Conservation (phyloP, 2,888 invertebrate genomes). For the Tuberolachnus salignus region DNA sequence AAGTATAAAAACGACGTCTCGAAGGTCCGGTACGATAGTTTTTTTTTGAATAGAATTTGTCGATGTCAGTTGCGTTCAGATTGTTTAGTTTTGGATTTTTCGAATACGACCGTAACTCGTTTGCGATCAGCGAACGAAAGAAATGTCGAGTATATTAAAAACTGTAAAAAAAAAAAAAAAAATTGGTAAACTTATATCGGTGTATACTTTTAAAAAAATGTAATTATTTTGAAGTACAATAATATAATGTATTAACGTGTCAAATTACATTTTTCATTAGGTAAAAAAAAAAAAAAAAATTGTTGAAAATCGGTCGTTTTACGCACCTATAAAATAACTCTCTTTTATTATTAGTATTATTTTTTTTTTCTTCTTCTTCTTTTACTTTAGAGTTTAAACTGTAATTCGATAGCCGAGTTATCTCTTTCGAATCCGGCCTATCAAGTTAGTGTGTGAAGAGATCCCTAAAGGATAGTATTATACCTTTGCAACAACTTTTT, state of each 20-base stretch:
- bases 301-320: not conserved
- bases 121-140: no score
- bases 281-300: not conserved
- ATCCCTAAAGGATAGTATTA: slow-evolving; percentile 34
- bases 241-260: not conserved
- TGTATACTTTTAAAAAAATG: not conserved
- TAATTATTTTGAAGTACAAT: not conserved
- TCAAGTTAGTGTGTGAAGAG: slow-evolving; percentile 11
- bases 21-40: no score
- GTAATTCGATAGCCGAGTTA: slow-evolving; percentile 42
- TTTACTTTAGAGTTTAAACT: slow-evolving; percentile 13
- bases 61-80: no score
- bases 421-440: slow-evolving; percentile 32
- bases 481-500: slow-evolving; percentile 47
- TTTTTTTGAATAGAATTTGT: no score
- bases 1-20: no score
- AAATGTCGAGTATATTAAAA: no score
- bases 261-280: not conserved
- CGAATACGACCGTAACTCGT: no score
- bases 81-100: no score
- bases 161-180: no score
- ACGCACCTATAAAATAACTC: slow-evolving; percentile 15
- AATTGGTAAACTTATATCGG: no score
- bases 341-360: not conserved
- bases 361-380: no score